phyloP scores from a whole-genome alignment of 2,113 vertebrate genomes.

The Elaphurus davidianus region DNA sequence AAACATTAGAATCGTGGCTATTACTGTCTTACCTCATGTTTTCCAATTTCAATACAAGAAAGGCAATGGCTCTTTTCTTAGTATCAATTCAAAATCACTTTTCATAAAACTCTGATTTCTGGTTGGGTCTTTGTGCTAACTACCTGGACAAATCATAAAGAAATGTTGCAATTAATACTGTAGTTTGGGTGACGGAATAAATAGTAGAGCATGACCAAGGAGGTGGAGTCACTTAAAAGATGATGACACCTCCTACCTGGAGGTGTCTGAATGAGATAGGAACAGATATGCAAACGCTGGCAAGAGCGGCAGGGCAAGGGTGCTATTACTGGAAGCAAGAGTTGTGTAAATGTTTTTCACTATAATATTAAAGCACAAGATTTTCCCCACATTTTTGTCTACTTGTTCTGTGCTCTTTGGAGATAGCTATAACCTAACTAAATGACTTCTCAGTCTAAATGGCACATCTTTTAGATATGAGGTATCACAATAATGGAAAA shows the following conservation, averaged over 20 bases:
- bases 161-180: neutral
- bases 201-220: neutral
- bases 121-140: neutral
- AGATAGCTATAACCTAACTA: neutral
- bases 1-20: neutral
- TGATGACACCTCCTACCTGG: neutral
- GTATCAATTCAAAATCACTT: neutral
- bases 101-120: neutral
- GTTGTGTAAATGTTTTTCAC: neutral
- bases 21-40: neutral
- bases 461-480: neutral
- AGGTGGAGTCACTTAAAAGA: neutral
- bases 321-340: neutral
- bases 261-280: neutral
- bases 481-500: neutral
- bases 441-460: neutral
- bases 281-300: neutral
- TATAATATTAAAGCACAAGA: neutral
- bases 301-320: neutral
- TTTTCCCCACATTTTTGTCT: neutral
- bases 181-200: neutral
- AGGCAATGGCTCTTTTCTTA: neutral
- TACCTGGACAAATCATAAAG: neutral
- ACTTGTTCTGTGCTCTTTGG: neutral
- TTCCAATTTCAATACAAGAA: neutral